Conservation (phyloP, 2,888 invertebrate species). For the Neoscelio sp. region DNA sequence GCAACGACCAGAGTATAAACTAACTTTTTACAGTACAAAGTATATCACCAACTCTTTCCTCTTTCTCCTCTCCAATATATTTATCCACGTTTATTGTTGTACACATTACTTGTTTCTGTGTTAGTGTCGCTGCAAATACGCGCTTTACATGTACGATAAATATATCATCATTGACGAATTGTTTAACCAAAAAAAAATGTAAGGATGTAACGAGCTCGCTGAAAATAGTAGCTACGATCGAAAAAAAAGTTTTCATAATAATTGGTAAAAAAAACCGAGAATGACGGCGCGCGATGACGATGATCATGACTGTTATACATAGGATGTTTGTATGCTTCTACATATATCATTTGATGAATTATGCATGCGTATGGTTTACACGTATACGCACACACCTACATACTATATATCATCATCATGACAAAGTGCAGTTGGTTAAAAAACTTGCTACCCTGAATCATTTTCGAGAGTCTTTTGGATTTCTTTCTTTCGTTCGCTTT, state of each 20-base stretch:
- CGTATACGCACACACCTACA: slow-evolving; percentile 67
- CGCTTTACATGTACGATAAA: slow-evolving; percentile 72
- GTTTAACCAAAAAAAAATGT: slow-evolving; percentile 73
- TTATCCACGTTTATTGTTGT: slow-evolving; percentile 45
- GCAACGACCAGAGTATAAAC: slow-evolving; percentile 80
- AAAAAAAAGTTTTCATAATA: no score
- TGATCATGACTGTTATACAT: slow-evolving; percentile 74
- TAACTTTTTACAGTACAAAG: slow-evolving; percentile 83
- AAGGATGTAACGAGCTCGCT: slow-evolving; percentile 77
- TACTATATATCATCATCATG: slow-evolving; percentile 67
- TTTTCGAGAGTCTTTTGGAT: no score
- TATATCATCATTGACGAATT: slow-evolving; percentile 76
- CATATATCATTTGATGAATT: slow-evolving; percentile 69
- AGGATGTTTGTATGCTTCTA: slow-evolving; percentile 76
- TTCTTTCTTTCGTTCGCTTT: no score
- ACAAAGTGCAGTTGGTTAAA: slow-evolving; percentile 27
- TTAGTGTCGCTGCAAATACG: slow-evolving; percentile 27
- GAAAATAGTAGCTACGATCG: slow-evolving; percentile 38
- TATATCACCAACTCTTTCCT: slow-evolving; percentile 78
- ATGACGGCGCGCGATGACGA: slow-evolving; percentile 37
- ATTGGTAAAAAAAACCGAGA: slow-evolving; percentile 13
- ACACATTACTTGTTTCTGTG: slow-evolving; percentile 36
- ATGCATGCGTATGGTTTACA: slow-evolving; percentile 43
- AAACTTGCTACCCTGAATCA: background rate
- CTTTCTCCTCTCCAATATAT: slow-evolving; percentile 52